Base-by-base conservation (phyloP, 2,888 invertebrate genomes). In the Cataglyphis cursor region DNA sequence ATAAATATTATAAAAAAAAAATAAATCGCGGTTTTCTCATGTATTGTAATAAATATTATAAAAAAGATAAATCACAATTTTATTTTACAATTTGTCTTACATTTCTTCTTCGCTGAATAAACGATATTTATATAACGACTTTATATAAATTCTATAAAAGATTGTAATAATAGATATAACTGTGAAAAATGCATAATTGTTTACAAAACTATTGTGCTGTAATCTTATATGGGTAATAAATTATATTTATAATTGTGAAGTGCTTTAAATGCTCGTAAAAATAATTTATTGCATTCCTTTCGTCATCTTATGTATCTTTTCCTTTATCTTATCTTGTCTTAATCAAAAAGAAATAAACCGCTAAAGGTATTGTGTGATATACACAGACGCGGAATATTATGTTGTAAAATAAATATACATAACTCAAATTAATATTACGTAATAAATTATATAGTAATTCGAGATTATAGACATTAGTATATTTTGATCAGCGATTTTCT, bases 221-320 rank as follows among this genome's bases (percentile, higher is more conserved):
- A 21, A n/a, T 44, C 44, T 44, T 44, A 44, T 44, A 44, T 44
- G 10, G 3, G 0, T 44, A 44, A 44, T 44, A 44, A 44, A 44
- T 44, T 44, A 44, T 15, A 44, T 44, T 44, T 44, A n/a, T 51
- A 68, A 15, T 6, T 59, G 15, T 59, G 15, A 70, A 35, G 31
- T 15, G 0, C 8, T 54, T 72, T 24, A 72, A 54, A 21, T 54
- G 1, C 24, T 35, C 10, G 10, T 72, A 8, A 51, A 72, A 38
- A 10, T 54, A 4, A 72, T 24, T 70, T 21, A 44, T 31, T 44
- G n/a, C 9, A 61, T 31, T 44, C 61, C 62, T 72, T 35, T 51
- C 41, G 6, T 74, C 31, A 24, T 38, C 21, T 51, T 48, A 31
- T n/a, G 28, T 6, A 28, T 64, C 21, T 64, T 21, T 12, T 64